Percentiles rank a stretch among this genome's conserved stretches.
These are phyloP conservation scores for Syngnathus rostellatus DNA, from an alignment of 2,797 vertebrate genomes.

Conservation along the genomic window DNA sequence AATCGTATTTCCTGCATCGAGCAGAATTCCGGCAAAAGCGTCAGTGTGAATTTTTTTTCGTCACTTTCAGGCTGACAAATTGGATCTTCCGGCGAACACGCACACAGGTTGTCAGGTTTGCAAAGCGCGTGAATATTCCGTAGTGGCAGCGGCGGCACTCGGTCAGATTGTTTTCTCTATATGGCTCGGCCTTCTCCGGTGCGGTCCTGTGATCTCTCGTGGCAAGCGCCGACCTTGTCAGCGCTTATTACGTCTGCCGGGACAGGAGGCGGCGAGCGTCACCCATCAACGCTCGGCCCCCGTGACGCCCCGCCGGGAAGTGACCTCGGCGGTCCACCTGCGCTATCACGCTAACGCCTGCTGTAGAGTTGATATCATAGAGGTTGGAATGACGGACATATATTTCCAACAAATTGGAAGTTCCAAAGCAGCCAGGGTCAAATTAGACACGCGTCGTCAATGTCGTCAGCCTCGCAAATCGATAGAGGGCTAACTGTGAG, in stretches of 20 bases:
- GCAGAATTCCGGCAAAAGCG: background rate
- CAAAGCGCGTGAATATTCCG: background rate
- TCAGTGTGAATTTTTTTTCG: background rate
- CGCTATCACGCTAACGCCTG: constrained; percentile 45
- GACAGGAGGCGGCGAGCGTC: constrained; percentile 60
- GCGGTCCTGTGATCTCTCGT: constrained; percentile 58
- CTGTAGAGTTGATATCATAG: constrained; percentile 42
- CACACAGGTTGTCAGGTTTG: background rate
- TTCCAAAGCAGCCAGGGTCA: constrained; percentile 24
- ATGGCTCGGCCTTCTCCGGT: constrained; percentile 27
- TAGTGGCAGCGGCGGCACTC: background rate
- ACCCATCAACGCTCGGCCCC: constrained; percentile 52
- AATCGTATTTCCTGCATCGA: background rate
- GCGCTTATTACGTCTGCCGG: constrained; percentile 66
- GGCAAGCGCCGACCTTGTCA: constrained; percentile 59
- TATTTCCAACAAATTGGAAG: background rate
- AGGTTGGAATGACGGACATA: constrained; percentile 20
- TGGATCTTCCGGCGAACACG: background rate
- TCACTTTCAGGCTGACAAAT: constrained; percentile 14
- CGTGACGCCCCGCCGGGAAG: constrained; percentile 56
- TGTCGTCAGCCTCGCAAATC: constrained; percentile 58
- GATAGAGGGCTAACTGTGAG: constrained; percentile 54
- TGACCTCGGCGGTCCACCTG: constrained; percentile 65
- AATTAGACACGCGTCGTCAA: constrained; percentile 57
- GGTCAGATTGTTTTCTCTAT: constrained; percentile 2